Percentiles rank a stretch among this genome's conserved stretches.
Evolutionary conservation across 2,797 vertebrate genomes (phyloP).

Genomic region (Hypotaenidia philippensis): DNA sequence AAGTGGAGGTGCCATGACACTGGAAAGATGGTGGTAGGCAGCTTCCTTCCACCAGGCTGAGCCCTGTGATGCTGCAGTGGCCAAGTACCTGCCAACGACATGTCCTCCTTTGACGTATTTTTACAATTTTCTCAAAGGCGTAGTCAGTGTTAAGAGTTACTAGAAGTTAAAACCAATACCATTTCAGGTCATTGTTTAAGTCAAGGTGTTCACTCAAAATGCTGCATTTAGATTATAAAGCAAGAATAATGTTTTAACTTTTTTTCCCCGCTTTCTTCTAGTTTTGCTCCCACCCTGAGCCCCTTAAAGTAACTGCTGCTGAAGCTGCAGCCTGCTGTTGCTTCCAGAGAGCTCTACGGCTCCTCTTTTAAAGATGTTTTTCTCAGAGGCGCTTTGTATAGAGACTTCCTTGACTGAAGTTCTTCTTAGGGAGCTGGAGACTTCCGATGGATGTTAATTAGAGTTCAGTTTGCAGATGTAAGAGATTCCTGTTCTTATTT

Average conservation of each 20-base stretch:
- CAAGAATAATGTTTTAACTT: not conserved
- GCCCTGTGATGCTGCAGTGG: fast-evolving
- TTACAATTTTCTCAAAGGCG: not conserved
- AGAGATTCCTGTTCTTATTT: constrained; percentile 53
- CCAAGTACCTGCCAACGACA: not conserved
- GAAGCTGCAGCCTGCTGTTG: not conserved
- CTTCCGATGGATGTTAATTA: constrained; percentile 66
- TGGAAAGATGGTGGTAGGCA: not conserved
- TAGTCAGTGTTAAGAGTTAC: not conserved
- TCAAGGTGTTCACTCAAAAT: not conserved
- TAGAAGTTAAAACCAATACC: not conserved
- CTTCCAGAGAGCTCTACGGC: constrained; percentile 17
- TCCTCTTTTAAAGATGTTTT: constrained; percentile 41
- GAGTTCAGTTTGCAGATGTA: constrained; percentile 60
- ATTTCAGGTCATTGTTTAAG: not conserved
- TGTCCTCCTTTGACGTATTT: not conserved
- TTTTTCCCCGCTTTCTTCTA: not conserved
- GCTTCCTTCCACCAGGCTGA: not conserved
- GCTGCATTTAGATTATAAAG: not conserved
- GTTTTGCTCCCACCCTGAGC: not conserved
- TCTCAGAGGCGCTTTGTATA: constrained; percentile 33
- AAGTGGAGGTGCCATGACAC: not conserved
- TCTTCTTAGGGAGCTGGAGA: constrained; percentile 68
- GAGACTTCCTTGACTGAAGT: constrained; percentile 46
- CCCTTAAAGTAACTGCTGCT: not conserved